A percentile compares a stretch with the other conserved stretches of the same genome.
Conservation (phyloP, 2,888 invertebrate species). For the Amitus sp. region DNA sequence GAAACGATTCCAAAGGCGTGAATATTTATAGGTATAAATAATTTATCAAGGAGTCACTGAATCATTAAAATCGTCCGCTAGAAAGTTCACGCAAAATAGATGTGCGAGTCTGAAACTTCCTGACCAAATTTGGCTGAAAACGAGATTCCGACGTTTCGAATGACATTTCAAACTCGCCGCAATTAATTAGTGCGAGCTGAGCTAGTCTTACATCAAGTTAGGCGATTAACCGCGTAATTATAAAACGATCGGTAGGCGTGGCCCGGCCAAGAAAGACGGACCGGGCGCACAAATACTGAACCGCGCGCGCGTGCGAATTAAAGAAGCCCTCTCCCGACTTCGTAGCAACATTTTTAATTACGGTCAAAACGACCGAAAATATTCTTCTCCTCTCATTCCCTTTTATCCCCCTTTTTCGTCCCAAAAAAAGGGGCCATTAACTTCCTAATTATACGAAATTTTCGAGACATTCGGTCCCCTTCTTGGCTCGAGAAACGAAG, state of each 20-base stretch:
- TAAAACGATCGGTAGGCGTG: constrained; percentile 63
- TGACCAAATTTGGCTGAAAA: background rate
- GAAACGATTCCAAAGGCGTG: too few species aligned
- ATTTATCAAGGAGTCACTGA: constrained; percentile 53
- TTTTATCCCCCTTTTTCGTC: constrained; percentile 21
- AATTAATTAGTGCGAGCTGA: constrained; percentile 55
- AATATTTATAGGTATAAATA: constrained; percentile 64
- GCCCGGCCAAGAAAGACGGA: constrained; percentile 44
- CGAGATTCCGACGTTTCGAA: constrained; percentile 11
- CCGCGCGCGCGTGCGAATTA: constrained; percentile 51
- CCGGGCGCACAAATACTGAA: constrained; percentile 49
- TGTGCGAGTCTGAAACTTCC: too few species aligned
- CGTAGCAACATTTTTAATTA: constrained; percentile 61
- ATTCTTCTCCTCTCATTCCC: constrained; percentile 44
- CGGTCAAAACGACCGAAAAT: constrained; percentile 57
- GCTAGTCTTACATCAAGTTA: constrained; percentile 56
- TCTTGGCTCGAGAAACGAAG: background rate
- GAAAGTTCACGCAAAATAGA: constrained; percentile 32
- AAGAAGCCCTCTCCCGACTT: constrained; percentile 49
- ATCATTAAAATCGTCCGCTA: constrained; percentile 57
- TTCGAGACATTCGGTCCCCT: constrained; percentile 17
- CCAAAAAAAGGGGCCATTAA: constrained; percentile 30
- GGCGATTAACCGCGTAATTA: constrained; percentile 64
- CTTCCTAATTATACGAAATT: constrained; percentile 34
- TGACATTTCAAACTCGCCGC: constrained; percentile 38